Evolutionary conservation across 2,888 invertebrate species (phyloP), one percentile per base, ranked within the genome.

Genomic region (Megamerina dolium): DNA sequence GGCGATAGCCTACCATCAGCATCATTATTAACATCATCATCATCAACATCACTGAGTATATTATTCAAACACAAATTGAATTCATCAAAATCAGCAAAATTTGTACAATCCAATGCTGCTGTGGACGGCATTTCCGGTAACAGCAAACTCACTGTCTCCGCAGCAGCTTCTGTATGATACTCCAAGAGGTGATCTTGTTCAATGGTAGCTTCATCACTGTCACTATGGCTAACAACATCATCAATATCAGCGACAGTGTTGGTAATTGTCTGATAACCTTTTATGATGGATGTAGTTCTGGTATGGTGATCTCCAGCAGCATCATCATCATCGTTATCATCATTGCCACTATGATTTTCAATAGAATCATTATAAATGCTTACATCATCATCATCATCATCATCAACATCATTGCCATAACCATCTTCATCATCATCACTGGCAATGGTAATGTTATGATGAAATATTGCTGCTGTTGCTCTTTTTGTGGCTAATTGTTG

Each of bases 41-140:
- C 59, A 21, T 59, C 60, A 30, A 61, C 59, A 26, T 63, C 66
- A 41, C 53, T 65, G 14, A 65, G 56, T 34, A 65, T 60, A 41
- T 61, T 65, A 35, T 58, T 65, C 41, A 65, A 53, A 43, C 65
- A 65, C 51, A 65, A 55, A 43, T 65, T 66, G 26, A 65, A 65
- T 51, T 66, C 66, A 52, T 64, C 66, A 38, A 64, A 63, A 49
- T 66, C 64, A 9, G 63, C 62, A 51, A 62, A 66, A 41, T 54
- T 63, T 9, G 54, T 59, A 19, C 63, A 63, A 37, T 64, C 61
- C 26, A 59, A 42, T 8, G 53, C 51, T 12, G 61, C 51, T 19
- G 52, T 53, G 41, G 56, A 56, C 33, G 50, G 53, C 32, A 61
- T 39, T 32, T 66, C 66, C 1, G 66, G 57, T 41, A 66, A 52